Percentiles rank a stretch among this genome's conserved stretches.
Evolutionary conservation across 2,888 invertebrate species (phyloP).

Genomic region (Drosophila multiciliata): DNA sequence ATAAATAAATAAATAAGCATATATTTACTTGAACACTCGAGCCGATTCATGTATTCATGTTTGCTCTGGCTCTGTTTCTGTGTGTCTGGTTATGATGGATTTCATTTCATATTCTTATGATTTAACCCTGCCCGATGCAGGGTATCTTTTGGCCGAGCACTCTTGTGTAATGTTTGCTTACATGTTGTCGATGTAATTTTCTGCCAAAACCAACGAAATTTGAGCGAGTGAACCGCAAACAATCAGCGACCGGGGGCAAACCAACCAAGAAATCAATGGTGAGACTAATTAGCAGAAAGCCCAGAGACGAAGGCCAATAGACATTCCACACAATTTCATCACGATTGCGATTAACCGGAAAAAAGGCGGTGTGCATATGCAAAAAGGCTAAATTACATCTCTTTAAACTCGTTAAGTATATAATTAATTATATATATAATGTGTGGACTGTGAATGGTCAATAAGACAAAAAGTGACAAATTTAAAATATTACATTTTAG

Average conservation of each 20-base stretch:
- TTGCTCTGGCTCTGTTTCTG: background rate
- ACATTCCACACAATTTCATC: constrained; percentile 14
- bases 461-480: background rate
- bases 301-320: constrained; percentile 4
- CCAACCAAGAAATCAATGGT: constrained; percentile 18
- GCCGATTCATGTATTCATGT: background rate
- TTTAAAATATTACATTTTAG: background rate
- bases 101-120: background rate
- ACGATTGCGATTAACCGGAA: background rate
- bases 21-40: background rate
- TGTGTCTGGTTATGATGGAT: background rate
- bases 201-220: constrained; percentile 55
- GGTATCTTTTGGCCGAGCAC: background rate
- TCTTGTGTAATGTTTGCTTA: background rate
- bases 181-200: constrained; percentile 39
- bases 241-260: constrained; percentile 7
- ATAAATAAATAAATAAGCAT: no score
- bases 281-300: constrained; percentile 15
- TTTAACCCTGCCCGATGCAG: background rate
- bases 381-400: background rate
- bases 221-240: constrained; percentile 43
- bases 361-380: background rate
- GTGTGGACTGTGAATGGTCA: background rate
- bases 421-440: background rate
- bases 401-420: background rate